Conservation (phyloP, 2,888 invertebrate genomes). For the Cryptocephalus primarius region DNA sequence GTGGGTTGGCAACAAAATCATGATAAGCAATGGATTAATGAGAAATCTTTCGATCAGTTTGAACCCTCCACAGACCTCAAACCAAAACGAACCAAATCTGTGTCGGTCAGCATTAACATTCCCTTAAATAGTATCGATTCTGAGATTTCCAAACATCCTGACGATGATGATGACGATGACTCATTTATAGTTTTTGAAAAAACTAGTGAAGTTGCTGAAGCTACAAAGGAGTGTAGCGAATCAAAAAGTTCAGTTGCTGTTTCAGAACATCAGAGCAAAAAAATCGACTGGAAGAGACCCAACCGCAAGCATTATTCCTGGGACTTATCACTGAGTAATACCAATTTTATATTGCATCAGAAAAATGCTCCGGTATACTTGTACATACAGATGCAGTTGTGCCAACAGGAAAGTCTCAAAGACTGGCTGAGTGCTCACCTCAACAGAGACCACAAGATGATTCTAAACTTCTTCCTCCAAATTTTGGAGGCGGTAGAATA, state of each 20-base stretch:
- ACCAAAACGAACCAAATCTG: constrained; percentile 17
- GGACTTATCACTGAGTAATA: constrained; percentile 20
- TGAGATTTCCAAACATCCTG: background rate
- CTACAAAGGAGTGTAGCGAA: background rate
- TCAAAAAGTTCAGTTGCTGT: constrained; percentile 1
- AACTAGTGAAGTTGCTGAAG: background rate
- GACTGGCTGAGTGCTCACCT: constrained; percentile 72
- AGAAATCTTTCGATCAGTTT: constrained; percentile 4
- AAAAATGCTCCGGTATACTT: constrained; percentile 49
- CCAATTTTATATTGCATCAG: constrained; percentile 5
- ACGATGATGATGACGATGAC: constrained; percentile 13
- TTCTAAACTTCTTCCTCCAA: constrained; percentile 71
- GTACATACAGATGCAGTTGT: constrained; percentile 97
- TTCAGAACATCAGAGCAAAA: constrained; percentile 16
- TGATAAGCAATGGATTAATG: constrained; percentile 49
- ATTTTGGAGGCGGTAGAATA: constrained; percentile 93
- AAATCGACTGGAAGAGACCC: constrained; percentile 25
- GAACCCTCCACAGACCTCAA: constrained; percentile 6
- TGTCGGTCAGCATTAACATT: constrained; percentile 17
- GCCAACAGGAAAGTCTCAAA: constrained; percentile 75
- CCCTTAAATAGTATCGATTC: constrained; percentile 2
- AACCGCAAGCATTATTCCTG: constrained; percentile 31
- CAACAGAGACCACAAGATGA: constrained; percentile 33
- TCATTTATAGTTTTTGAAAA: constrained; percentile 23
- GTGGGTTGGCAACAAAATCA: constrained; percentile 74